phyloP scores from a whole-genome alignment of 2,888 invertebrate genomes.

The Buathra laborator region DNA sequence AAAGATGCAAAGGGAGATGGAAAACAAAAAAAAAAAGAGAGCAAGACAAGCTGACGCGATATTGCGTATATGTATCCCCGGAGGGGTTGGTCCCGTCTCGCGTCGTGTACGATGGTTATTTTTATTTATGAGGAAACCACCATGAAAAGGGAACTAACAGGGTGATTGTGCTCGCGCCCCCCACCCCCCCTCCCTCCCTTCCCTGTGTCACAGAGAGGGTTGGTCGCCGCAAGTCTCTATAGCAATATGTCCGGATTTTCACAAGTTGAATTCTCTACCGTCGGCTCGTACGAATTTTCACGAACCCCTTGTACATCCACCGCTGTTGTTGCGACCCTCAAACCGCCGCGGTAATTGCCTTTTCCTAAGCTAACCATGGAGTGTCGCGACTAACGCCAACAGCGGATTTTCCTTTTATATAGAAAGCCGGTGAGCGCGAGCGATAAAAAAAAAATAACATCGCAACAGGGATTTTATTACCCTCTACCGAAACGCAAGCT shows the following conservation, averaged over 20 bases:
- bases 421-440: conserved; percentile 39
- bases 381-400: conserved; percentile 29
- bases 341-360: conserved; percentile 63
- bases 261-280: conserved; percentile 83
- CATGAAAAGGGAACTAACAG: conserved; percentile 82
- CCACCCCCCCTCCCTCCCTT: conserved; percentile 64
- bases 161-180: conserved; percentile 70
- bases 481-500: not conserved
- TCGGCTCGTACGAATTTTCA: conserved; percentile 74
- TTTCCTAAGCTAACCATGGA: conserved; percentile 58
- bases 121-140: conserved; percentile 85
- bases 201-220: conserved; percentile 45
- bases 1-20: conserved; percentile 5
- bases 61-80: conserved; percentile 81
- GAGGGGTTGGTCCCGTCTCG: conserved; percentile 74
- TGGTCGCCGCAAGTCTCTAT: conserved; percentile 69
- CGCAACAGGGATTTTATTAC: conserved; percentile 60
- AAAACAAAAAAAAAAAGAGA: conserved; percentile 49
- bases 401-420: conserved; percentile 59
- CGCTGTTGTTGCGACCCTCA: conserved; percentile 48
- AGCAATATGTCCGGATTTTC: conserved; percentile 83
- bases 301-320: conserved; percentile 63
- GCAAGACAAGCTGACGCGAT: conserved; percentile 76
- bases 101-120: conserved; percentile 81
- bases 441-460: conserved; percentile 49